phyloP scores from a whole-genome alignment of 2,113 vertebrate species.

The Phocoena sinus region DNA sequence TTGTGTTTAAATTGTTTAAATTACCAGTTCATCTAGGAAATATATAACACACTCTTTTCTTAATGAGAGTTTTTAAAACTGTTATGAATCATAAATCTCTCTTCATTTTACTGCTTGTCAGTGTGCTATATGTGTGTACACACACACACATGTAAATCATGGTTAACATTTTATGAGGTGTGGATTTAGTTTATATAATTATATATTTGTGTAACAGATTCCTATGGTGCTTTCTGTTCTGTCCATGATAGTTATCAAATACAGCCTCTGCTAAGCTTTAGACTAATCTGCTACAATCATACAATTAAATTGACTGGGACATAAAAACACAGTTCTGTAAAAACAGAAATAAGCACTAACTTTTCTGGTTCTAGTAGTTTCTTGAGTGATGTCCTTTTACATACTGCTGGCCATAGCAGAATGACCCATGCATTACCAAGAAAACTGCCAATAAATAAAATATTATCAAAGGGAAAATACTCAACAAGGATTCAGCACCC shows the following conservation, averaged over 20 bases:
- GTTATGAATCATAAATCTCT: neutral
- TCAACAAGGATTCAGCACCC: neutral
- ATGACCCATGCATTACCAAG: neutral
- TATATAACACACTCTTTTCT: neutral
- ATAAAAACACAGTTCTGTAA: constrained; percentile 19
- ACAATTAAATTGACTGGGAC: constrained; percentile 26
- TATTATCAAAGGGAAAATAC: neutral
- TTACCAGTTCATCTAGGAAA: neutral
- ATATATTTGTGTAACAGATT: neutral
- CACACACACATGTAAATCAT: neutral
- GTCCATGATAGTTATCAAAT: neutral
- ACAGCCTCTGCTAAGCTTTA: neutral
- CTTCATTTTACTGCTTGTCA: neutral
- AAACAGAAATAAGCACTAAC: neutral
- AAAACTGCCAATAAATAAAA: neutral
- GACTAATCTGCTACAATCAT: constrained; percentile 3
- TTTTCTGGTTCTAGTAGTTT: neutral
- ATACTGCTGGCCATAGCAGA: neutral
- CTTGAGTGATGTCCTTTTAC: neutral
- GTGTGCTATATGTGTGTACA: neutral
- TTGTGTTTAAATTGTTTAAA: neutral
- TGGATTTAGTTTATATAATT: neutral
- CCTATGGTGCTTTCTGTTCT: neutral
- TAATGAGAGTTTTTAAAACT: neutral
- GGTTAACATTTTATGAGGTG: neutral